Conservation (phyloP, 1,140 invertebrate genomes). For the Andrena cerasifolii region DNA sequence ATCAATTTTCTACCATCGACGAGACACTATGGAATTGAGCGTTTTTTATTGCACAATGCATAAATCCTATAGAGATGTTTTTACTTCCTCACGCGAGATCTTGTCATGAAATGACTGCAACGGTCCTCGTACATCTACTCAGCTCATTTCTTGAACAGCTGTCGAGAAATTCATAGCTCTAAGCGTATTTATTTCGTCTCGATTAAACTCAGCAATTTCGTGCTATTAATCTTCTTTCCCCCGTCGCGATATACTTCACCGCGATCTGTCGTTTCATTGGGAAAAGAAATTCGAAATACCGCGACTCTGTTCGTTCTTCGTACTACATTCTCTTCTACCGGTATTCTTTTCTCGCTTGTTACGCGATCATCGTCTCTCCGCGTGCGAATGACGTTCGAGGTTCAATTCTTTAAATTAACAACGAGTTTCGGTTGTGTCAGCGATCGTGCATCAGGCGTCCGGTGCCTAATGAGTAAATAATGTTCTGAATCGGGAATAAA, state of each 20-base stretch:
- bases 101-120: slow-evolving; percentile 79
- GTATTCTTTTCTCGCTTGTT: no score
- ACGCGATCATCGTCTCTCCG: neutral
- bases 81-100: slow-evolving; percentile 63
- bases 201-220: neutral
- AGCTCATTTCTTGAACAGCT: slow-evolving; percentile 57
- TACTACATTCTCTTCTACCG: neutral
- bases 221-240: neutral
- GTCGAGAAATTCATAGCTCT: slow-evolving; percentile 53
- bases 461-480: slow-evolving; percentile 50
- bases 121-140: slow-evolving; percentile 70
- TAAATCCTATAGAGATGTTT: slow-evolving; percentile 60
- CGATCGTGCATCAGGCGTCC: slow-evolving; percentile 41
- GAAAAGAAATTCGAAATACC: neutral
- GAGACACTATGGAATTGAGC: slow-evolving; percentile 74
- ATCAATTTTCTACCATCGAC: slow-evolving; percentile 73
- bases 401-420: slow-evolving; percentile 32
- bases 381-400: slow-evolving; percentile 16
- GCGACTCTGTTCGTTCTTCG: neutral
- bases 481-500: slow-evolving; percentile 62
- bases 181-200: slow-evolving; percentile 53
- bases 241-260: neutral
- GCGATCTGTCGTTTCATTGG: slow-evolving; percentile 1
- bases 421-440: slow-evolving; percentile 28
- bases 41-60: slow-evolving; percentile 70